Evolutionary conservation across 2,797 vertebrate genomes (phyloP), one percentile per base, ranked within the genome.

Genomic region (Cheirogaleus major): DNA sequence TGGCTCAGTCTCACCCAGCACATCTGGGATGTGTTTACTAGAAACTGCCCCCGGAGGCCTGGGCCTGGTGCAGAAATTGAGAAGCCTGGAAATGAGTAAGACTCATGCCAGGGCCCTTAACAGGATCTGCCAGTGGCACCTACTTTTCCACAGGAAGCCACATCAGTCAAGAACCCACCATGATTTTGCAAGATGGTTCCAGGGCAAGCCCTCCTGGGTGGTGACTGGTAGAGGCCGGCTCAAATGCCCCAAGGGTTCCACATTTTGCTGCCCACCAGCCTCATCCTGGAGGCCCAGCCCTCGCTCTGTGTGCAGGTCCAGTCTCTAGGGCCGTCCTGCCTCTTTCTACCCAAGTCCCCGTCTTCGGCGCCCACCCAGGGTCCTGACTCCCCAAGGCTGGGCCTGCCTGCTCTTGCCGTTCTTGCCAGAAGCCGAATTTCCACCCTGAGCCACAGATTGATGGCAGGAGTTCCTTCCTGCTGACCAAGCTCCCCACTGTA

Each of bases 51-150:
- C 70, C 1, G 63, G 79, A 82, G 96, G 81, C 89, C 79, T 67
- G 83, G 86, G 76, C 89, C 85, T 63, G 59, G 55, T 91, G 20
- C 83, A 76, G 94, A 96, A 89, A 85, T 22, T 27, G 94, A 97
- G 93, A 95, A 95, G 94, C 69, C 97, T 97, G 96, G 96, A 97
- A 98, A 96, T 97, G 96, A 97, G 93, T 96, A 96, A 96, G 96
- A 78, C 50, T 95, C 94, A 78, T 70, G 95, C 96, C 95, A 93
- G 83, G 35, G 8, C 72, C 84, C 81, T 93, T 50, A 91, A 76
- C 61, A 67, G 59, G 30, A 91, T 67, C 82, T 65, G 69, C 82
- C 94, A 88, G 57, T 57, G 78, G 94, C 57, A 95, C 97, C 95
- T 89, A 95, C 93, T 96, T 96, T 94, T 96, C 95, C 94, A 97